Evolutionary conservation across 2,797 vertebrate genomes (phyloP).

Genomic region (Halcyon leucocephala): DNA sequence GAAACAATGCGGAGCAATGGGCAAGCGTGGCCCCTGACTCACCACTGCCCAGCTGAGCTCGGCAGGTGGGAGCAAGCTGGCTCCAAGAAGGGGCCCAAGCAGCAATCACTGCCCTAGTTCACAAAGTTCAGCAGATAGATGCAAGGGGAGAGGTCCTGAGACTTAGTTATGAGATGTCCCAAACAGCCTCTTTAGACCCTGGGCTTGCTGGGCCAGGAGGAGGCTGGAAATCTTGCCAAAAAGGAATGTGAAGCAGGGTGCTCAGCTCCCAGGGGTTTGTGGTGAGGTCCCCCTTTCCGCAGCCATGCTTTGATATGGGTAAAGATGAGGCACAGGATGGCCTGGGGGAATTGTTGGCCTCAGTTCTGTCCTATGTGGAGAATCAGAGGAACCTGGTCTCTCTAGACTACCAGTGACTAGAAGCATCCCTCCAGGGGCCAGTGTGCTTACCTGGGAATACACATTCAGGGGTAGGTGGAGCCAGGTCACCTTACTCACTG

Average conservation of each 20-base stretch:
- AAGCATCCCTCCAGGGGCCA: neutral
- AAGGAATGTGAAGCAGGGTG: neutral
- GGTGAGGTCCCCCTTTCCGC: neutral
- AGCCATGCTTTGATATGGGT: rapidly evolving
- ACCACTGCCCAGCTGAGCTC: slow-evolving; percentile 54
- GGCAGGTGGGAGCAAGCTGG: slow-evolving; percentile 67
- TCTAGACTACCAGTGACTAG: neutral
- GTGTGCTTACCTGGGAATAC: neutral
- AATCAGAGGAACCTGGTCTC: neutral
- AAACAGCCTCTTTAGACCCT: neutral
- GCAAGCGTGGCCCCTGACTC: slow-evolving; percentile 66
- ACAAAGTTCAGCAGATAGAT: neutral
- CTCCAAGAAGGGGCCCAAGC: slow-evolving; percentile 47
- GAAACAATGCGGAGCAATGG: slow-evolving; percentile 70
- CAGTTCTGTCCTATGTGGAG: neutral
- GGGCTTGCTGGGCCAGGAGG: neutral
- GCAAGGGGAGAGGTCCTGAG: neutral
- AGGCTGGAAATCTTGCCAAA: neutral
- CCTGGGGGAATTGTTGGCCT: neutral
- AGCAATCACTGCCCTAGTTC: slow-evolving; percentile 18
- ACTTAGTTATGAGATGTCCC: neutral
- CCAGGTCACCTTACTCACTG: neutral
- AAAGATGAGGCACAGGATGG: rapidly evolving
- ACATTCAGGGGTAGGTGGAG: neutral
- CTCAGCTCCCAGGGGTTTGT: neutral